Conservation (phyloP, 2,797 vertebrate species). For the Trematomus bernacchii region DNA sequence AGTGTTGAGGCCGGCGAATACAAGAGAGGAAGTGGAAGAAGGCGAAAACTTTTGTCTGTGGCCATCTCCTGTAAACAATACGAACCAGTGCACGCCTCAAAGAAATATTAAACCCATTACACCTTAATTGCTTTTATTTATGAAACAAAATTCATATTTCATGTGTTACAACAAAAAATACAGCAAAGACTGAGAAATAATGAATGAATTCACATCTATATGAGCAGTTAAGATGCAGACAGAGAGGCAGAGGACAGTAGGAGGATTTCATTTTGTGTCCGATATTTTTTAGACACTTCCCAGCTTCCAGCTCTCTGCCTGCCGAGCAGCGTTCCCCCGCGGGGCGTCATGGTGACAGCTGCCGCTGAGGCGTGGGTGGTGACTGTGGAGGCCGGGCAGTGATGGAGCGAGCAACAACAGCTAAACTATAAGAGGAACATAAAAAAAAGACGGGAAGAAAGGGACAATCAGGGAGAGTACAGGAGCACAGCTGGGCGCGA, state of each 20-base stretch:
- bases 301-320: slow-evolving; percentile 26
- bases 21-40: no score
- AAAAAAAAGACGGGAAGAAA: neutral
- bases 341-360: slow-evolving; percentile 59
- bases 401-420: slow-evolving; percentile 35
- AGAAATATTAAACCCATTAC: slow-evolving; percentile 16
- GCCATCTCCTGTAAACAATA: no score
- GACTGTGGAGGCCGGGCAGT: slow-evolving; percentile 39
- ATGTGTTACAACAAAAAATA: neutral
- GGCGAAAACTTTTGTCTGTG: no score
- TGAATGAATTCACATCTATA: neutral
- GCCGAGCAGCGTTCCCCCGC: slow-evolving; percentile 26
- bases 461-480: neutral
- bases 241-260: slow-evolving; percentile 20
- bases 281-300: slow-evolving; percentile 32
- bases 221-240: neutral
- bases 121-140: slow-evolving; percentile 2
- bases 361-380: slow-evolving; percentile 52
- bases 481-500: slow-evolving; percentile 11
- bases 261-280: slow-evolving; percentile 28
- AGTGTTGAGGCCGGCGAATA: no score
- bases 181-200: neutral
- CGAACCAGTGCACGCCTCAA: no score
- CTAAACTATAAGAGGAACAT: slow-evolving; percentile 5
- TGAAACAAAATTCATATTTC: neutral